A percentile compares a stretch with the other conserved stretches of the same genome.
phyloP scores from a whole-genome alignment of 2,888 invertebrate genomes.

The Ennomos erosarius region DNA sequence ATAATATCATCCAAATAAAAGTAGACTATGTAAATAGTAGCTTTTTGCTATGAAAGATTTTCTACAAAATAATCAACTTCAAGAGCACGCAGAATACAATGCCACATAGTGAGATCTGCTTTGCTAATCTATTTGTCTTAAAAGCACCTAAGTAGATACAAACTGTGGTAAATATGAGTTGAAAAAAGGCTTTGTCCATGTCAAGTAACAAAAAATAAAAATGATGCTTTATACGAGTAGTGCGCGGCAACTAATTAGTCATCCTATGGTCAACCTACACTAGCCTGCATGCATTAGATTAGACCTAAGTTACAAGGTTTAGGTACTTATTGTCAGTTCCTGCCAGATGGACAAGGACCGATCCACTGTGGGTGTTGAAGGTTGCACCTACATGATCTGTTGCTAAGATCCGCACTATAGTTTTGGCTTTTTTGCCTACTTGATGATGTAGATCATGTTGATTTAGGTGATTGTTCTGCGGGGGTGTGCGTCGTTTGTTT shows the following conservation, averaged over 20 bases:
- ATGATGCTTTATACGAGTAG: not conserved
- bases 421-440: constrained; percentile 45
- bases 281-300: constrained; percentile 21
- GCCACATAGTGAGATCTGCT: too few species aligned
- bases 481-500: constrained; percentile 42
- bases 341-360: constrained; percentile 53
- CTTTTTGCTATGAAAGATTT: too few species aligned
- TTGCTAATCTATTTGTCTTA: too few species aligned
- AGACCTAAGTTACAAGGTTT: constrained; percentile 8
- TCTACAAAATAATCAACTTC: too few species aligned
- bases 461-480: constrained; percentile 42
- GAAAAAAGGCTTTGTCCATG: not conserved
- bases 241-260: constrained; percentile 8
- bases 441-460: constrained; percentile 50
- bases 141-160: too few species aligned
- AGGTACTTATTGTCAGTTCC: constrained; percentile 3
- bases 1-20: too few species aligned
- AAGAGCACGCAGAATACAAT: too few species aligned
- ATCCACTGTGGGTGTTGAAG: constrained; percentile 52
- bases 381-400: constrained; percentile 53
- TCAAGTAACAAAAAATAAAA: not conserved
- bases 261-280: constrained; percentile 21
- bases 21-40: too few species aligned
- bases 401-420: constrained; percentile 57
- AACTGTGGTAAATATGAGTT: not conserved